phyloP scores from a whole-genome alignment of 2,113 vertebrate species.

The Strix uralensis region DNA sequence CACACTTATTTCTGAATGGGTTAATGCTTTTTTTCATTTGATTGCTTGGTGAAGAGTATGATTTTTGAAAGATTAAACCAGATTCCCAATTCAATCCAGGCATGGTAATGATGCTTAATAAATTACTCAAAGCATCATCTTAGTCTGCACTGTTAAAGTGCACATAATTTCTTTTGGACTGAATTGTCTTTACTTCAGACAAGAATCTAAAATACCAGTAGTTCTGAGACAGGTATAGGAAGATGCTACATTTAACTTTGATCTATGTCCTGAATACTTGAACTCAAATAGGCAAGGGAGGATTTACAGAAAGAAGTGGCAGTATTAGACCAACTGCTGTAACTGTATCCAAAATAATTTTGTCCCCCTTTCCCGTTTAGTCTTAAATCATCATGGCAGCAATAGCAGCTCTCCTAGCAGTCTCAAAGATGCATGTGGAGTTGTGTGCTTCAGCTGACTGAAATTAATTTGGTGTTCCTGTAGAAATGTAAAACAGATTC shows the following conservation, averaged over 20 bases:
- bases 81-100: neutral
- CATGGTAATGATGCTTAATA: neutral
- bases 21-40: neutral
- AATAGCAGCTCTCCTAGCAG: neutral
- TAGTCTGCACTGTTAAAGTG: neutral
- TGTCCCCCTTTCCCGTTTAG: accelerated
- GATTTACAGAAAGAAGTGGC: neutral
- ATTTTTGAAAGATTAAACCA: neutral
- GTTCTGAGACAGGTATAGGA: neutral
- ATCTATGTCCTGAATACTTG: neutral
- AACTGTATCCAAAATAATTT: neutral
- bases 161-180: neutral
- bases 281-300: neutral
- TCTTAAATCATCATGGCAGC: neutral
- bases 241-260: neutral
- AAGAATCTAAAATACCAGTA: neutral
- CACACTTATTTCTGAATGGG: neutral
- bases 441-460: neutral
- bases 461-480: neutral
- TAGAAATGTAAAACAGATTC: neutral
- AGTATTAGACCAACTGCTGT: neutral
- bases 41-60: neutral
- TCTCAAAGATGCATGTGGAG: neutral
- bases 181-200: neutral
- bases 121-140: neutral